Evolutionary conservation across 2,888 invertebrate species (phyloP).

Genomic region (Carterocephalus palaemon): DNA sequence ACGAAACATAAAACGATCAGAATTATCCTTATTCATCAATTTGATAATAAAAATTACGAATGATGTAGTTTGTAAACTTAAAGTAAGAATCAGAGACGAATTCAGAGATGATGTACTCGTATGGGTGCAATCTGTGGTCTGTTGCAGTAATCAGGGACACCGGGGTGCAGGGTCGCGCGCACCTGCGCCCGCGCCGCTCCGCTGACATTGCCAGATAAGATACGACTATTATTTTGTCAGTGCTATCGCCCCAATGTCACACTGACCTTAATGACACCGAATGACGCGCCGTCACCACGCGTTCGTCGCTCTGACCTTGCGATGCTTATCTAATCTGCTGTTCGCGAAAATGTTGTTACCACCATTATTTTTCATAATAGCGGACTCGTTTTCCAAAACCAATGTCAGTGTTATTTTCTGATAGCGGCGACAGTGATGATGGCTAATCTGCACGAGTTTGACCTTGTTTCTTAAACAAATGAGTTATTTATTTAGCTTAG

Average conservation of each 20-base stretch:
- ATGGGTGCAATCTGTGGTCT: no score
- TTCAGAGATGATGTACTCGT: no score
- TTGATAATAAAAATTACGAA: no score
- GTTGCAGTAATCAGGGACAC: no score
- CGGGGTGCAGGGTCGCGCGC: constrained; percentile 62
- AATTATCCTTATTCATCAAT: no score
- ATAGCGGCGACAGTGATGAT: background rate
- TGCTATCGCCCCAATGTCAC: constrained; percentile 75
- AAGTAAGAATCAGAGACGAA: no score
- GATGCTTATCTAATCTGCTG: constrained; percentile 74
- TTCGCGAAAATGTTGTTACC: constrained; percentile 63
- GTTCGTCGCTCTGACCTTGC: constrained; percentile 68
- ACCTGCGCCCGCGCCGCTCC: constrained; percentile 72
- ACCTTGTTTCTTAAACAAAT: constrained; percentile 7
- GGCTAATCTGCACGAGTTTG: background rate
- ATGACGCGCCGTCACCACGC: constrained; percentile 66
- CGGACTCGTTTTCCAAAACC: constrained; percentile 14
- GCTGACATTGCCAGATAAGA: constrained; percentile 76
- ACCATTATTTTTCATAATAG: constrained; percentile 34
- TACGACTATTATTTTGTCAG: constrained; percentile 76
- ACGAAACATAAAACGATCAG: no score
- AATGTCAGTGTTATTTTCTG: constrained; percentile 21
- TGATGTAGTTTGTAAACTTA: no score
- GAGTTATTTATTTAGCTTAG: no score
- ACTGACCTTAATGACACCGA: constrained; percentile 77